These are phyloP conservation scores for Ctenopoma kingsleyae DNA, from an alignment of 2,797 vertebrate species.

Conservation along the genomic window DNA sequence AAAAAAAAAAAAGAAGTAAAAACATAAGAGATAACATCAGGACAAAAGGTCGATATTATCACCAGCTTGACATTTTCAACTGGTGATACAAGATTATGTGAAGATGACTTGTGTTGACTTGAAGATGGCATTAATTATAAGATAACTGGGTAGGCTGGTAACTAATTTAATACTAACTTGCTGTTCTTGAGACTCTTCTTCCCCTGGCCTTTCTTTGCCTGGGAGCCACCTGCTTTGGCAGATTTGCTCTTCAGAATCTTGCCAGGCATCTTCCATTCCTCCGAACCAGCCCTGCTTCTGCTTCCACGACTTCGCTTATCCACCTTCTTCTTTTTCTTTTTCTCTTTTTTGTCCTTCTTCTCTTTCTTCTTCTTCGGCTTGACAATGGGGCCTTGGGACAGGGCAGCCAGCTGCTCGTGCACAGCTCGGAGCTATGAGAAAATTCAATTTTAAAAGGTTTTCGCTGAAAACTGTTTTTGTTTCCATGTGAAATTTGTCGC, in stretches of 20 bases:
- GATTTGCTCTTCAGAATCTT: slow-evolving; percentile 84
- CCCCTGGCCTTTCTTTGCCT: slow-evolving; percentile 75
- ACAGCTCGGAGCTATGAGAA: slow-evolving; percentile 88
- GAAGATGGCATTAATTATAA: not conserved
- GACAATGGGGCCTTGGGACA: slow-evolving; percentile 92
- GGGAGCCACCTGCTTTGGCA: slow-evolving; percentile 66
- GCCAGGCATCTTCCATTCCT: slow-evolving; percentile 81
- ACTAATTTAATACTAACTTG: slow-evolving; percentile 72
- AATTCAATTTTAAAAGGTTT: accelerated
- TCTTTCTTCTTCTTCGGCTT: slow-evolving; percentile 93
- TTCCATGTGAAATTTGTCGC: accelerated
- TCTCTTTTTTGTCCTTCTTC: slow-evolving; percentile 91
- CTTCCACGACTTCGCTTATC: slow-evolving; percentile 85
- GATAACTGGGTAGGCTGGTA: accelerated
- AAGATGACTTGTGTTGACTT: too few species aligned
- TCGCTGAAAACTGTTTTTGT: accelerated
- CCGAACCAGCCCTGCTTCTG: slow-evolving; percentile 82
- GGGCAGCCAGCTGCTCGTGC: slow-evolving; percentile 93
- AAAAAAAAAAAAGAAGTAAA: not conserved
- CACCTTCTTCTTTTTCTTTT: slow-evolving; percentile 87
- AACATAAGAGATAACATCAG: not conserved
- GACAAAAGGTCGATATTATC: not conserved
- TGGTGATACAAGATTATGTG: not conserved
- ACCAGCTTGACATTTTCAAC: not conserved
- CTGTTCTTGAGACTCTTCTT: slow-evolving; percentile 85